Conservation (phyloP, 2,797 vertebrate species). For the Sebastes hopkinsi region DNA sequence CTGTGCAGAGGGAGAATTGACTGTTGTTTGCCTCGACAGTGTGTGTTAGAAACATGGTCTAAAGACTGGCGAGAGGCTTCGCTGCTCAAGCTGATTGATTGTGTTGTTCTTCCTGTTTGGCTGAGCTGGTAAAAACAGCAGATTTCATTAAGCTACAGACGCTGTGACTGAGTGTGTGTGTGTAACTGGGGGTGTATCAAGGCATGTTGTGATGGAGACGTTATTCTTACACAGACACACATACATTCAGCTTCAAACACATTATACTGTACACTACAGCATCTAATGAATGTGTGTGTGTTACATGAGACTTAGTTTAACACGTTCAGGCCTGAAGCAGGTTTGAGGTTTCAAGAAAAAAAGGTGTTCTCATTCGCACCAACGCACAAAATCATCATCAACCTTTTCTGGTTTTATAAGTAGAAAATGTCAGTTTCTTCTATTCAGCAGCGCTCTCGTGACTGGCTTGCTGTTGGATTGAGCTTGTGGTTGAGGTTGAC, state of each 20-base stretch:
- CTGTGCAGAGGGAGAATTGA: conserved; percentile 5
- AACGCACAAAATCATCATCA: neutral
- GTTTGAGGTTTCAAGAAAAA: conserved; percentile 1
- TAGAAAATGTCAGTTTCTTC: neutral
- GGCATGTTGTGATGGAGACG: conserved; percentile 1
- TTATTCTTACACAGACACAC: neutral
- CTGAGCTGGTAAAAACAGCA: conserved; percentile 67
- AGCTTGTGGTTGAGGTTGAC: conserved; percentile 19
- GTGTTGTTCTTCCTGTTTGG: conserved; percentile 54
- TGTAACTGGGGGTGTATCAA: conserved; percentile 7
- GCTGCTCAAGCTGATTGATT: conserved; percentile 58
- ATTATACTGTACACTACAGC: neutral
- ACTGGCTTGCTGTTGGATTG: conserved; percentile 1
- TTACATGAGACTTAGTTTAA: neutral
- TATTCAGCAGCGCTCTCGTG: neutral
- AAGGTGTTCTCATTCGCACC: neutral
- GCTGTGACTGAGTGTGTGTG: conserved; percentile 21
- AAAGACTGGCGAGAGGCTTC: conserved; percentile 13
- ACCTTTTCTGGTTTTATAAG: conserved; percentile 1
- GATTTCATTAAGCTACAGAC: conserved; percentile 56
- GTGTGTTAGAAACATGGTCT: conserved; percentile 44
- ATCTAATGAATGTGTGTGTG: neutral
- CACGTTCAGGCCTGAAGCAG: neutral
- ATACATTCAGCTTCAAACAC: neutral
- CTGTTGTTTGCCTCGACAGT: conserved; percentile 14